Base-by-base conservation (phyloP, 2,113 vertebrate genomes). In the Ranitomeya variabilis region DNA sequence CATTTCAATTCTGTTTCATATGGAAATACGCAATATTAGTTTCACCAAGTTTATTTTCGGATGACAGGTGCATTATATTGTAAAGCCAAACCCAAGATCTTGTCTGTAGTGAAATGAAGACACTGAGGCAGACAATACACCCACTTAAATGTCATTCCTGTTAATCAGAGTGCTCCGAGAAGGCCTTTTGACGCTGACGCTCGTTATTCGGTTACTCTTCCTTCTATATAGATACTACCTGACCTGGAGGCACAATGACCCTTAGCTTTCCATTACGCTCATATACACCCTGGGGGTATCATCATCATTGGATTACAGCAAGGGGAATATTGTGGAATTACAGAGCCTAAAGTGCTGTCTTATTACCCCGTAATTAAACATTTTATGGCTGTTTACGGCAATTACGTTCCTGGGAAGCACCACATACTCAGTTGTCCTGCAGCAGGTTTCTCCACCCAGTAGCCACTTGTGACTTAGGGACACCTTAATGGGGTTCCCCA, bases 301-400 rank as follows among this genome's bases (percentile, higher is more conserved):
- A 12, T 51, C 45, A 45, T 64, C 2, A n/a, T n/a, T 60, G 62
- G 78, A 86, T 86, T 86, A 86, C 85, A 86, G n/a, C 45, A 7
- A 52, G 5, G 45, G 31, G n/a, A 54, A 52, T 19, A 52, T 64
- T 64, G 57, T 57, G 23, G 26, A 64, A 55, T 85, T 64, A 76
- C 45, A 78, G 15, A 77, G 59, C 26, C 59, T 62, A 57, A 54
- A 79, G 79, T 62, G 3, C 55, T 52, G 76, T 78, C 62, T 31
- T 86, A 79, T 86, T 54, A 86, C 45, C 85, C 85, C 80, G 21
- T 67, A 66, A 86, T 86, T 86, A 80, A 45, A 18, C 8, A 23
- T 67, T 86, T 79, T 67, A 80, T 86, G 76, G 60, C 16, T 73
- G 31, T 73, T 57, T 67, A 57, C 55, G 3, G 26, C 55, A 16